Evolutionary conservation across 2,797 vertebrate genomes (phyloP), one percentile per base, ranked within the genome.

Genomic region (Cyclura pinguis): DNA sequence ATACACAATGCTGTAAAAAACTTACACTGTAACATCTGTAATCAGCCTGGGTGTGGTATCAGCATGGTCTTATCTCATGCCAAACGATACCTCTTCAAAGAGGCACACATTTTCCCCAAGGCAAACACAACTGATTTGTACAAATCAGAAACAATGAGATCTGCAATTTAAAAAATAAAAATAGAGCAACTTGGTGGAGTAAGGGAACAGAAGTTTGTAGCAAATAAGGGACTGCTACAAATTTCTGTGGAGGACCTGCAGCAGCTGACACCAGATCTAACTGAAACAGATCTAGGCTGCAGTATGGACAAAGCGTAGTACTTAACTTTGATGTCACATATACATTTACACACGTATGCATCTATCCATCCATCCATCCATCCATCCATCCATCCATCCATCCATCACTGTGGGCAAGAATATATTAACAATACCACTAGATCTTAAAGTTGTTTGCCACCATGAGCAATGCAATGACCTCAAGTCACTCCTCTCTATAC

Each of bases 1-100:
- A 47, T 47, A 20, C 18, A 76, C 35, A 9, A 72, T 89, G 38
- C 62, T 59, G 55, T 62, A 74, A 90, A 88, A 82, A n/a, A 38
- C 42, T 64, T 29, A 57, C 35, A 88, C 50, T 20, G 47, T 42
- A 74, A 84, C 73, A 80, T 74, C 73, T 88, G 62, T 84, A 88
- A 84, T 84, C 82, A 88, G 59, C 38, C 62, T 84, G 74, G 90
- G 90, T 91, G 90, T 91, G 90, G 73, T 59, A 77, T 59, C 81
- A 24, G 35, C 16, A 52, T 35, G 72, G 57, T 77, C 80, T 84
- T 87, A 90, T 84, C 80, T 84, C 47, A 67, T 87, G 89, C 85
- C 89, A 90, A 82, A 90, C 14, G 35, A 80, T 13, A 77, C 27
- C 47, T 90, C 90, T 87, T 91, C 73, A 91, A 88, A 91, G 80